Conservation (phyloP, 2,888 invertebrate genomes). For the Arrhopalites spinosus region DNA sequence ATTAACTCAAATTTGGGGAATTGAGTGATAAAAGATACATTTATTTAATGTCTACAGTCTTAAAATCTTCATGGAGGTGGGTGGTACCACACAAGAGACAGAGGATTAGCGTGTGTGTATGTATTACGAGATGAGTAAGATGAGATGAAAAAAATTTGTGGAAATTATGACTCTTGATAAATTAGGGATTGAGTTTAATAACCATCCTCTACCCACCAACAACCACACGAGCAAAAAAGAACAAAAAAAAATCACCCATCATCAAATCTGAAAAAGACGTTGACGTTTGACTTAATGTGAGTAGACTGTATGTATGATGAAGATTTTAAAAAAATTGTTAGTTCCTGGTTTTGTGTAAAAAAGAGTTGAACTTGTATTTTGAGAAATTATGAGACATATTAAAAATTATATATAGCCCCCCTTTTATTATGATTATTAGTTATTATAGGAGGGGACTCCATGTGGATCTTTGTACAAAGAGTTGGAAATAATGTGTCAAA, state of each 20-base stretch:
- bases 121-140: background rate
- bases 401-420: no score
- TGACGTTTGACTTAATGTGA: background rate
- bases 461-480: background rate
- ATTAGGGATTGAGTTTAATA: no score
- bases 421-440: no score
- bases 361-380: no score
- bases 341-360: background rate
- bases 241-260: no score
- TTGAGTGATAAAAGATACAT: constrained; percentile 19
- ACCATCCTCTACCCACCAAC: no score
- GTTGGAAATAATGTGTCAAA: constrained; percentile 30
- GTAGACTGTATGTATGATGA: constrained; percentile 4
- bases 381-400: background rate
- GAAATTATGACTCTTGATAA: no score
- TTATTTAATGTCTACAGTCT: no score
- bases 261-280: no score
- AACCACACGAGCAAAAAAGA: no score
- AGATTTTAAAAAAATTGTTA: background rate
- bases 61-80: constrained; percentile 15
- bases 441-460: background rate
- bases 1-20: constrained; percentile 13
- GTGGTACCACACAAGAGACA: background rate
- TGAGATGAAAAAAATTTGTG: background rate
- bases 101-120: background rate